Evolutionary conservation across 2,888 invertebrate species (phyloP).

Genomic region (Ecliptopera silaceata): DNA sequence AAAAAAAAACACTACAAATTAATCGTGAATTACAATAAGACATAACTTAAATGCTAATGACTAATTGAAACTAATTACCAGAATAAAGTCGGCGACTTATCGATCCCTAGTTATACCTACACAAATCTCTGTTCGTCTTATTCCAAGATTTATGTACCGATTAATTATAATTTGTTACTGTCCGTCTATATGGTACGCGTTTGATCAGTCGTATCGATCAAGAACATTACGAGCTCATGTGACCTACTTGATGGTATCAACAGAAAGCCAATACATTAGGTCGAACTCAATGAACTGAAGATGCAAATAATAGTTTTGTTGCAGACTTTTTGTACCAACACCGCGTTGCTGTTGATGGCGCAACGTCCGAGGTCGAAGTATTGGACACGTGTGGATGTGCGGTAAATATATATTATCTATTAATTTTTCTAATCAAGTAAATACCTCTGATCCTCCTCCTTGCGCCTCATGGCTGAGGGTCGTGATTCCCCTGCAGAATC

Average conservation of each 20-base stretch:
- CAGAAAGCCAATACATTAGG: constrained; percentile 48
- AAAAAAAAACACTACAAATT: constrained; percentile 17
- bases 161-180: constrained; percentile 37
- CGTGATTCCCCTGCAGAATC: no score
- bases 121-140: constrained; percentile 8
- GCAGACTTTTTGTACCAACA: constrained; percentile 91
- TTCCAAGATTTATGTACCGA: constrained; percentile 33
- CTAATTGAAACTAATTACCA: no score
- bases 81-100: no score
- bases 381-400: constrained; percentile 91
- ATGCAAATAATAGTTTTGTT: constrained; percentile 39
- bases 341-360: constrained; percentile 89
- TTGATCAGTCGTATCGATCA: constrained; percentile 48
- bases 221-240: constrained; percentile 46
- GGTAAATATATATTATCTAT: constrained; percentile 71
- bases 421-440: not conserved
- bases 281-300: constrained; percentile 35
- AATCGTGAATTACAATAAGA: constrained; percentile 6
- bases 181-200: constrained; percentile 41
- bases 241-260: constrained; percentile 64
- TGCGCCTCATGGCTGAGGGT: no score
- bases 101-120: not conserved
- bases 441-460: no score
- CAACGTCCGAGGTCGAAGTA: constrained; percentile 89
- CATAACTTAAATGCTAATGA: constrained; percentile 3